Evolutionary conservation across 2,888 invertebrate species (phyloP).

Genomic region (Synanthedon vespiformis): DNA sequence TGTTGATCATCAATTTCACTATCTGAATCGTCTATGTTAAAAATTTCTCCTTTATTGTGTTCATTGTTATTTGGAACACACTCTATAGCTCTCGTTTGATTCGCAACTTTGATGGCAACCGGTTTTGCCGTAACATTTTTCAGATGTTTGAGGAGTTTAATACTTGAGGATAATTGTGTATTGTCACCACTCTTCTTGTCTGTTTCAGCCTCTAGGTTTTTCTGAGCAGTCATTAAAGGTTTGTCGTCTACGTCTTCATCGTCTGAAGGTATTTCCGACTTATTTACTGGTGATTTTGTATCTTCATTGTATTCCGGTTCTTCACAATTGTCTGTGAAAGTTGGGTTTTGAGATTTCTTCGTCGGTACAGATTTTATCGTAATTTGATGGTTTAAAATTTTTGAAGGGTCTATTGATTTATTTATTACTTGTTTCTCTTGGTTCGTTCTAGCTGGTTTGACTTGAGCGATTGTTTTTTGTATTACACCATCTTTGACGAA

Average conservation of each 20-base stretch:
- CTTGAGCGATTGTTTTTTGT: not conserved
- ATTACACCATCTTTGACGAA: not conserved
- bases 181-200: no score
- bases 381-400: slow-evolving; percentile 6
- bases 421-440: not conserved
- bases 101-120: slow-evolving; percentile 11
- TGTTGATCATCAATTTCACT: slow-evolving; percentile 21
- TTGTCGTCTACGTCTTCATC: no score
- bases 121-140: slow-evolving; percentile 42
- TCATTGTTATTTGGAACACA: slow-evolving; percentile 17
- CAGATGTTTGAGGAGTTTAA: slow-evolving; percentile 32
- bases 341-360: slow-evolving; percentile 6
- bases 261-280: no score
- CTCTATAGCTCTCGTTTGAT: slow-evolving; percentile 9
- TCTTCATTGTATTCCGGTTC: not conserved
- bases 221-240: no score
- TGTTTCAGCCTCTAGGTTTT: no score
- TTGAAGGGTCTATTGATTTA: slow-evolving; percentile 4
- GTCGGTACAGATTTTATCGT: slow-evolving; percentile 5
- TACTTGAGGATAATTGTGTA: not conserved
- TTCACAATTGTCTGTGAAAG: slow-evolving; percentile 35
- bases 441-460: not conserved
- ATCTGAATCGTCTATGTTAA: slow-evolving; percentile 56
- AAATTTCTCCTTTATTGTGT: slow-evolving; percentile 45
- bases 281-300: no score